These are phyloP conservation scores for Brenthis ino DNA, from an alignment of 2,888 invertebrate species.

Conservation along the genomic window DNA sequence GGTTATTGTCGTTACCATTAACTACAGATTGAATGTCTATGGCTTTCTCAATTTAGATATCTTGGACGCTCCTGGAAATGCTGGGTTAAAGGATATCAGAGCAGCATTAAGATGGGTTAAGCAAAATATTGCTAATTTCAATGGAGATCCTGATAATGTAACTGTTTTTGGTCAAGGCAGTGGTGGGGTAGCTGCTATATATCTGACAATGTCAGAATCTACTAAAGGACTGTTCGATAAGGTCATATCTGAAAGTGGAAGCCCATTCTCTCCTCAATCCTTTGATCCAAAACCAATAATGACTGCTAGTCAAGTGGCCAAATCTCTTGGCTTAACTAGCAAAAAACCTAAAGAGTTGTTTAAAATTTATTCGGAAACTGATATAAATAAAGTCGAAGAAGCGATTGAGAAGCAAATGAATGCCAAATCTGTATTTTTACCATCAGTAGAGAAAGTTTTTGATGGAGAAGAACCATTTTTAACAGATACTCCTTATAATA, in stretches of 20 bases:
- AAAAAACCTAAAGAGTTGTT: conserved; percentile 57
- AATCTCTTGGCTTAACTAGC: conserved; percentile 61
- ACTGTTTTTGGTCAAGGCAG: conserved; percentile 76
- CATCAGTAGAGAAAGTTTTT: conserved; percentile 63
- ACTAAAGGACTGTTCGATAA: conserved; percentile 70
- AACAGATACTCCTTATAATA: conserved; percentile 70
- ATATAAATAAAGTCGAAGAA: conserved; percentile 60
- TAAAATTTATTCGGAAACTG: conserved; percentile 57
- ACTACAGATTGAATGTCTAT: conserved; percentile 74
- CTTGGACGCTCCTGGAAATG: conserved; percentile 72
- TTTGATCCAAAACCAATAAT: conserved; percentile 60
- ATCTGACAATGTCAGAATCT: conserved; percentile 65
- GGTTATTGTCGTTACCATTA: conserved; percentile 73
- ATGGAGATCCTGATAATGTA: conserved; percentile 69
- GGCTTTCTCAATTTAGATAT: conserved; percentile 73
- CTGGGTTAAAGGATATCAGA: conserved; percentile 74
- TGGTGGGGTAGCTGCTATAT: conserved; percentile 70
- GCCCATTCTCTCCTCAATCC: conserved; percentile 63
- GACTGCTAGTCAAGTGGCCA: conserved; percentile 69
- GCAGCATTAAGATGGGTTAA: conserved; percentile 72
- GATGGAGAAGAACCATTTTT: conserved; percentile 69
- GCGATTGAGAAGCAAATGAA: conserved; percentile 74
- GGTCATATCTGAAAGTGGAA: conserved; percentile 71
- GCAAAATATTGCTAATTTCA: conserved; percentile 65
- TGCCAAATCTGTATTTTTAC: conserved; percentile 66